Evolutionary conservation across 2,888 invertebrate species (phyloP).

Genomic region (Nomada fucata): DNA sequence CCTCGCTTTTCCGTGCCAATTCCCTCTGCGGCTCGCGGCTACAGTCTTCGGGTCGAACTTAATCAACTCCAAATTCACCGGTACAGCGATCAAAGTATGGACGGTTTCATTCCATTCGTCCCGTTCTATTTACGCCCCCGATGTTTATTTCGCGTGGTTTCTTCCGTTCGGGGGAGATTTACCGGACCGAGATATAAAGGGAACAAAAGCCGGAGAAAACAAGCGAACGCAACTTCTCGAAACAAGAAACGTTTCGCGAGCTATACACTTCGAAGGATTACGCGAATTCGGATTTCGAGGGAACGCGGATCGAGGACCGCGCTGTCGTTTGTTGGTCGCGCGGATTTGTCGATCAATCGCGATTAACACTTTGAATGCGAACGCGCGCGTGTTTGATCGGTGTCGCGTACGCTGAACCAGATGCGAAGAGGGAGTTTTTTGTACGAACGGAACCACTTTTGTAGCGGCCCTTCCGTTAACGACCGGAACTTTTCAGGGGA

Average conservation of each 20-base stretch:
- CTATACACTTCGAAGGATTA: constrained; percentile 4
- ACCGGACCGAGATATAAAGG: background rate
- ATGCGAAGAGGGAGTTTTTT: constrained; percentile 15
- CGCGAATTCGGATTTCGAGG: constrained; percentile 6
- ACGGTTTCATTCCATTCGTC: background rate
- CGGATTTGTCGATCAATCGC: background rate
- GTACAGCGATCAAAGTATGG: constrained; percentile 45
- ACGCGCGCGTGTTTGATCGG: background rate
- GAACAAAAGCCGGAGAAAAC: background rate
- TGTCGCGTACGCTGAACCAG: background rate
- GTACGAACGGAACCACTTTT: background rate
- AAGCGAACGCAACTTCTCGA: background rate
- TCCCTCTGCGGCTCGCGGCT: constrained; percentile 8
- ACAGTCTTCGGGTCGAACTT: constrained; percentile 45
- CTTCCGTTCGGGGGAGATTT: background rate
- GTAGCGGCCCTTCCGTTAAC: constrained; percentile 9
- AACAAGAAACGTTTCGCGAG: constrained; percentile 30
- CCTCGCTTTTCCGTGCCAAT: background rate
- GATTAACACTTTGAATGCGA: background rate
- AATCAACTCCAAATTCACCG: constrained; percentile 51
- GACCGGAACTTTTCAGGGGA: constrained; percentile 4
- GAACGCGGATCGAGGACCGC: background rate
- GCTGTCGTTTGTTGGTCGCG: background rate
- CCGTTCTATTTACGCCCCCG: background rate
- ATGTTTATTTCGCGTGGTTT: constrained; percentile 34